Base-by-base conservation (phyloP, 2,797 vertebrate species). In the Tragelaphus oryx region DNA sequence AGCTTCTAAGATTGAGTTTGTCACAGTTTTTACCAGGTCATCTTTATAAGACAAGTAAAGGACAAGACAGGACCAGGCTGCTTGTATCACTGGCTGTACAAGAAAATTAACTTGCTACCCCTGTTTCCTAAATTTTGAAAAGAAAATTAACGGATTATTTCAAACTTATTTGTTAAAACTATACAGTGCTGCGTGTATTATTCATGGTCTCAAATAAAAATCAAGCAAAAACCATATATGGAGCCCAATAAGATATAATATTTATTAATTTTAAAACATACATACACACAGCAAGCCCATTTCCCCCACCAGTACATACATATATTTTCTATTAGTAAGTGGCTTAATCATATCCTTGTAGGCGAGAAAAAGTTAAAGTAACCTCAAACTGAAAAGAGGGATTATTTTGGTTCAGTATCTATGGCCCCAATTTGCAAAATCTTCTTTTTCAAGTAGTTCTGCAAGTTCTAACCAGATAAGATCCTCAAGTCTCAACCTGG, bases 261-360 rank as follows among this genome's bases (percentile, higher is more conserved):
- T 96, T 97, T 96, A 96, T 96, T 97, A 20, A 92, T 90, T 93
- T 92, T 87, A 92, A 96, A 95, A 91, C 30, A 94, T 62, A 94
- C 30, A 93, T 52, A 82, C 16, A 93, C 60, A 92, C 33, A 74
- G 50, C 46, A 96, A 96, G 79, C 65, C 74, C 92, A 94, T 2
- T 68, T 65, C 59, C n/a, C 76, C 26, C 37, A 93, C 57, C 41
- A 68, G 16, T 75, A 93, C 85, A 78, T 60, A 90, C 20, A 81
- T 28, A 85, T n/a, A 87, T 78, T 95, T 94, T 50, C 82, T 94
- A 75, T 89, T 52, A 80, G 33, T 60, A 52, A 87, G 82, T 89
- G 75, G 54, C 13, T 87, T 88, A 74, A 89, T 48, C 55, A 71
- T 59, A 92, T 54, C 26, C 46, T 90, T 90, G 11, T 75, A 88